A percentile compares a stretch with the other conserved stretches of the same genome.
Evolutionary conservation across 2,113 vertebrate species (phyloP).

Genomic region (Odocoileus hemionus): DNA sequence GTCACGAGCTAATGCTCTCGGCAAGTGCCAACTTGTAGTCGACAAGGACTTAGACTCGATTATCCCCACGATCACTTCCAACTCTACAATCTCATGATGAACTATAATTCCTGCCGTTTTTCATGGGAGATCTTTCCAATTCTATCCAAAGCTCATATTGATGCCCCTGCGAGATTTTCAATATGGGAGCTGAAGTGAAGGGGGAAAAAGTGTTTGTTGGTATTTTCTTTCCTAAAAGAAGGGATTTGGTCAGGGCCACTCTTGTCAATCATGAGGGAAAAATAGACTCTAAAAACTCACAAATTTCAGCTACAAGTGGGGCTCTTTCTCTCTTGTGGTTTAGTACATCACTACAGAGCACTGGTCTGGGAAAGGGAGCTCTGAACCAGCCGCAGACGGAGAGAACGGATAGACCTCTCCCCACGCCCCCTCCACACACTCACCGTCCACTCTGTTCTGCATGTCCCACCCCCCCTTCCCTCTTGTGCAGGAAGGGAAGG

Average conservation of each 20-base stretch:
- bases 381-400: not conserved
- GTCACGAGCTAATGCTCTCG: not conserved
- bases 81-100: not conserved
- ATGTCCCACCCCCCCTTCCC: accelerated
- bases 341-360: not conserved
- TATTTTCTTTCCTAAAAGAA: not conserved
- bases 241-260: not conserved
- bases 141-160: not conserved
- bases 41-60: not conserved
- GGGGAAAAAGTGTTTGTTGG: not conserved
- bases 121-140: not conserved
- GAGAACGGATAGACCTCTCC: not conserved
- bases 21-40: not conserved
- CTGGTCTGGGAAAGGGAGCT: not conserved
- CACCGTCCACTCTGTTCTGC: not conserved
- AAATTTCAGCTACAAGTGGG: not conserved
- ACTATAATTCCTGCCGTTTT: not conserved
- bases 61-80: not conserved
- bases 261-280: not conserved
- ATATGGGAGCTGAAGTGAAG: not conserved
- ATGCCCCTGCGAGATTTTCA: not conserved
- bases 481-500: not conserved
- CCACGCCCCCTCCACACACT: accelerated
- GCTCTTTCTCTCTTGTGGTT: not conserved
- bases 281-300: not conserved